These are phyloP conservation scores for Agriopis aurantiaria DNA, from an alignment of 2,888 invertebrate species.

Conservation along the genomic window DNA sequence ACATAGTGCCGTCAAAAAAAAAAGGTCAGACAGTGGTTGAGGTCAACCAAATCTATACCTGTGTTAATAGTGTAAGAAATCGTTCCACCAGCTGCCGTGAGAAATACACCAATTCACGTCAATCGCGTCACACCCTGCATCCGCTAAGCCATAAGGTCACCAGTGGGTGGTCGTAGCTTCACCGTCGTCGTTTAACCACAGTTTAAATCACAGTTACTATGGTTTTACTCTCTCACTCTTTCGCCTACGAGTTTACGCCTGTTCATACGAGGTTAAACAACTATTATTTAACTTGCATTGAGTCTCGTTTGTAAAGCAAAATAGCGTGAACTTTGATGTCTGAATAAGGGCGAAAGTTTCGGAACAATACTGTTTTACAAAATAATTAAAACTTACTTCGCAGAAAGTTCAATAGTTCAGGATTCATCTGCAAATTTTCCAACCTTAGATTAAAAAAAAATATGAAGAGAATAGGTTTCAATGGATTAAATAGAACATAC, in stretches of 20 bases:
- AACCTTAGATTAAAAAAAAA: too few species aligned
- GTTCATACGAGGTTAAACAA: constrained; percentile 5
- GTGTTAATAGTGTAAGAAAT: too few species aligned
- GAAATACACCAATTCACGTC: constrained; percentile 49
- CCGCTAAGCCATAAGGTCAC: constrained; percentile 44
- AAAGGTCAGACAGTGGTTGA: too few species aligned
- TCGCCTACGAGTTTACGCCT: constrained; percentile 35
- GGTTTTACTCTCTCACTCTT: constrained; percentile 32
- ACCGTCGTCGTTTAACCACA: constrained; percentile 38
- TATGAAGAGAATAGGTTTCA: too few species aligned
- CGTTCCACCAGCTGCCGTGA: neutral
- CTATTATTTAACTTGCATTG: neutral
- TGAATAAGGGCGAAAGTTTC: too few species aligned
- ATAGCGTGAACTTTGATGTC: neutral
- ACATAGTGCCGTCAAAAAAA: too few species aligned
- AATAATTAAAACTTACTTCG: too few species aligned
- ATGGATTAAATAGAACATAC: too few species aligned
- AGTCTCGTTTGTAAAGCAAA: neutral
- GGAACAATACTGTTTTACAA: too few species aligned
- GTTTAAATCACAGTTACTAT: neutral
- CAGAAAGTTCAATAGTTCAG: too few species aligned
- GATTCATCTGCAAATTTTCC: too few species aligned
- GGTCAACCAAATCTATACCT: too few species aligned
- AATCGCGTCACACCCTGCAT: constrained; percentile 44
- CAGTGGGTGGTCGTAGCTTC: constrained; percentile 61